Conservation (phyloP, 2,888 invertebrate species). For the Trichopoda pennipes region DNA sequence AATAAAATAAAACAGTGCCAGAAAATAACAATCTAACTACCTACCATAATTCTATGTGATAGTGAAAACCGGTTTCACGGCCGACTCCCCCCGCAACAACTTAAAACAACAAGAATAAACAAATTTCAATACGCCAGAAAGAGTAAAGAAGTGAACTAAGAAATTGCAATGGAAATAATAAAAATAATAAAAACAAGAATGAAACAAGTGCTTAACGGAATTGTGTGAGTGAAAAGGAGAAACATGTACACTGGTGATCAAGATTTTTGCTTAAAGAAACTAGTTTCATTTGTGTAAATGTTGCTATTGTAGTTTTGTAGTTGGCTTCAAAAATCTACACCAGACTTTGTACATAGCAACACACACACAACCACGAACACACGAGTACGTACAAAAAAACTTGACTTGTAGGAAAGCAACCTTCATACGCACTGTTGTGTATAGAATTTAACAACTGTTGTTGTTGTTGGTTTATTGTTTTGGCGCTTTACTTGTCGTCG, state of each 20-base stretch:
- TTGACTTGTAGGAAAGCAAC: slow-evolving; percentile 29
- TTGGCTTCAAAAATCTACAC: slow-evolving; percentile 55
- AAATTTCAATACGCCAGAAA: slow-evolving; percentile 70
- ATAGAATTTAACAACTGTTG: slow-evolving; percentile 38
- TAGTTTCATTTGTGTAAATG: background rate
- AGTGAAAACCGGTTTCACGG: slow-evolving; percentile 72
- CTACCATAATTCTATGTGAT: slow-evolving; percentile 60
- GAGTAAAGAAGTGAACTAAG: slow-evolving; percentile 65
- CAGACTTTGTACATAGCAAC: background rate
- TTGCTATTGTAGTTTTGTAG: slow-evolving; percentile 57
- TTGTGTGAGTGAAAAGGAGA: slow-evolving; percentile 51
- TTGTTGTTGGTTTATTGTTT: slow-evolving; percentile 60
- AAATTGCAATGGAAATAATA: slow-evolving; percentile 28
- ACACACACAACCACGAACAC: slow-evolving; percentile 1
- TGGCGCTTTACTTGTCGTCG: slow-evolving; percentile 66
- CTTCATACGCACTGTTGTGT: slow-evolving; percentile 49
- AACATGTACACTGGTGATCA: slow-evolving; percentile 58
- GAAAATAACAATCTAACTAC: slow-evolving; percentile 40
- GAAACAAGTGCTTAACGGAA: slow-evolving; percentile 44
- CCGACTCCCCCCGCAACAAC: slow-evolving; percentile 12
- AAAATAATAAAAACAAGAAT: slow-evolving; percentile 15
- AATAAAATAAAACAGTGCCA: slow-evolving; percentile 3
- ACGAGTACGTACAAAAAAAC: background rate
- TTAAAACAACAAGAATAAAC: slow-evolving; percentile 5
- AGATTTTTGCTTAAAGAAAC: slow-evolving; percentile 27